phyloP scores from a whole-genome alignment of 2,113 vertebrate species.

The Burhinus oedicnemus region DNA sequence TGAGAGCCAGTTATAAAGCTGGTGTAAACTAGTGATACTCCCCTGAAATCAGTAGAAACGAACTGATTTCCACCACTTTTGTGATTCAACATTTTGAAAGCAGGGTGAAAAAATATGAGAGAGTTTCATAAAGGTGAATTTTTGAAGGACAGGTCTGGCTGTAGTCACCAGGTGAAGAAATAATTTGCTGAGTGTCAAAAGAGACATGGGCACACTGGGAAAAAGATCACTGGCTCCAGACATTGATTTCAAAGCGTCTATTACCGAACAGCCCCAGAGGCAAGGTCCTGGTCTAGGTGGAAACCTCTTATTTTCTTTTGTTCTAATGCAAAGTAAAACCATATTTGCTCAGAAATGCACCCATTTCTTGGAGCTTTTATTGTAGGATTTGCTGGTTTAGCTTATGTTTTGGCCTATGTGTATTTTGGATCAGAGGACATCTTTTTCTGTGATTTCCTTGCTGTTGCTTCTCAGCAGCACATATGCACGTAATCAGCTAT shows the following conservation, averaged over 20 bases:
- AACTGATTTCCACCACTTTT: background rate
- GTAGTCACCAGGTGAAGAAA: background rate
- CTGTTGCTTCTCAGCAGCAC: background rate
- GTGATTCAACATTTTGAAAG: background rate
- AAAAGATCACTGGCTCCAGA: background rate
- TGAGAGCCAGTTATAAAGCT: background rate
- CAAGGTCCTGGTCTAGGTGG: background rate
- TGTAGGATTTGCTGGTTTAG: background rate
- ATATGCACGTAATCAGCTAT: background rate
- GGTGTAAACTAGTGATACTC: background rate
- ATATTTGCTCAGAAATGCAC: background rate
- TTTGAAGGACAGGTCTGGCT: background rate
- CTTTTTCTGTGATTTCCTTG: background rate
- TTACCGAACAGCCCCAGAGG: background rate
- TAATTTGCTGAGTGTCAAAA: conserved; percentile 1
- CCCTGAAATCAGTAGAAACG: background rate
- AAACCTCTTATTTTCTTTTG: background rate
- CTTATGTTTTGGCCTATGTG: background rate
- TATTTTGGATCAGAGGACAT: background rate
- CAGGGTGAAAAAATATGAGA: background rate
- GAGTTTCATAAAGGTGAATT: background rate
- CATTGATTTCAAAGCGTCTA: background rate
- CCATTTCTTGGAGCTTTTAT: background rate
- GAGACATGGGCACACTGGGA: background rate
- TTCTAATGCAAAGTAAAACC: background rate